Percentiles rank a stretch among this genome's conserved stretches.
phyloP scores from a whole-genome alignment of 2,113 vertebrate genomes.

The Oxyura jamaicensis region DNA sequence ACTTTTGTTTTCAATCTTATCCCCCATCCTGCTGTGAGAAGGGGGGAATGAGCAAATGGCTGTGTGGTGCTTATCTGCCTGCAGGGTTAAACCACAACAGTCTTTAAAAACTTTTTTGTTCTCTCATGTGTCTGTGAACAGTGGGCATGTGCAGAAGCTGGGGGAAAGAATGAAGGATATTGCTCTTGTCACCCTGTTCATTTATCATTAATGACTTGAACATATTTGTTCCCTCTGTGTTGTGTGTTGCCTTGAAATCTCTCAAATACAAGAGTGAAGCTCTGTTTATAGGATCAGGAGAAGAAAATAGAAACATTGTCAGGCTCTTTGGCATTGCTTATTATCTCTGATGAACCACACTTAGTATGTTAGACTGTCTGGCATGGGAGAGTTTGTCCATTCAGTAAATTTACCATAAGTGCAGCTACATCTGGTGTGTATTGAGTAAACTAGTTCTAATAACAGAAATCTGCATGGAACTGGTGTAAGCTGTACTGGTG shows the following conservation, averaged over 20 bases:
- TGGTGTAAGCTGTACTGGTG: not conserved
- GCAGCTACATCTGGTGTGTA: not conserved
- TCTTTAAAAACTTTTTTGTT: not conserved
- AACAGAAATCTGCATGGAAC: not conserved
- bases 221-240: not conserved
- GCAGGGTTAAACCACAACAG: too few relatives aligned
- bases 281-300: not conserved
- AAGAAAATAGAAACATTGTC: constrained; percentile 17
- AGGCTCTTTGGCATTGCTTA: not conserved
- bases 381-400: not conserved
- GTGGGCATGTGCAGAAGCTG: not conserved
- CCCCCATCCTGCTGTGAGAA: too few relatives aligned
- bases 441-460: not conserved
- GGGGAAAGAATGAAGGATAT: not conserved
- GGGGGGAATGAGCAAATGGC: too few relatives aligned
- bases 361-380: not conserved
- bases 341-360: not conserved
- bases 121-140: not conserved
- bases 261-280: not conserved
- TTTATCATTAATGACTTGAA: not conserved
- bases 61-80: too few relatives aligned
- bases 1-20: too few relatives aligned
- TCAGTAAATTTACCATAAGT: not conserved
- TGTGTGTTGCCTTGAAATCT: not conserved
- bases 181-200: not conserved